Percentiles rank a stretch among this genome's conserved stretches.
These are phyloP conservation scores for Mastomys coucha DNA, from an alignment of 2,113 vertebrate genomes.

Conservation along the genomic window DNA sequence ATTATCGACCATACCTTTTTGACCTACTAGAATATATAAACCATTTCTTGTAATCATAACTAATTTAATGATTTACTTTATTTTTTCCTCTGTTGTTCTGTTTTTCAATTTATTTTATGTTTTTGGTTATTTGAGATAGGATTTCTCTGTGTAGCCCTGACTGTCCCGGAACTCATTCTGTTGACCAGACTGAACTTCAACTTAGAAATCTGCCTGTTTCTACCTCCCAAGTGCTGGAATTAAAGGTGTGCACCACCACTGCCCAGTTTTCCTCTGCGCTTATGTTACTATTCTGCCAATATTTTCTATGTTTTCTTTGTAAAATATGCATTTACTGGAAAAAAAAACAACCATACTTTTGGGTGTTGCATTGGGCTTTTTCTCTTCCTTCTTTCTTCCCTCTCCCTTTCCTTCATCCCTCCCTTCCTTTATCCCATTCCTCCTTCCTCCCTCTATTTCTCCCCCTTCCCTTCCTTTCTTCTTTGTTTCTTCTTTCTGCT, in stretches of 20 bases:
- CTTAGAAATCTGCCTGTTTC: no score
- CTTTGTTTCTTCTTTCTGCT: background rate
- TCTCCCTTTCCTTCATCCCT: no score
- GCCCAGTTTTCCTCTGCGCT: background rate
- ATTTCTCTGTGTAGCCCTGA: no score
- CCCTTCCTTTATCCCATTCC: background rate
- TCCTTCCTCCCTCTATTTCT: background rate
- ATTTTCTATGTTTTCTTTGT: background rate
- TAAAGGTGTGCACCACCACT: no score
- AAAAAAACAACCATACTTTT: background rate
- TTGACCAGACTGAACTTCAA: no score
- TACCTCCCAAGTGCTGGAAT: no score
- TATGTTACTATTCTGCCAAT: background rate
- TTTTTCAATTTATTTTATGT: no score
- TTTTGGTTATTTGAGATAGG: no score
- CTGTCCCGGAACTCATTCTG: no score
- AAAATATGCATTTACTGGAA: background rate
- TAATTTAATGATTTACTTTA: background rate
- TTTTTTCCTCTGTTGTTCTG: background rate
- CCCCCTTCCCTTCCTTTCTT: fast-evolving
- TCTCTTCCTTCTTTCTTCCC: background rate
- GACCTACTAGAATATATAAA: conserved; percentile 25
- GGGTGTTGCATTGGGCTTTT: background rate
- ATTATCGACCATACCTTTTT: background rate
- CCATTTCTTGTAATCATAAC: background rate